Evolutionary conservation across 2,888 invertebrate genomes (phyloP).

Genomic region (Cephonodes hylas): DNA sequence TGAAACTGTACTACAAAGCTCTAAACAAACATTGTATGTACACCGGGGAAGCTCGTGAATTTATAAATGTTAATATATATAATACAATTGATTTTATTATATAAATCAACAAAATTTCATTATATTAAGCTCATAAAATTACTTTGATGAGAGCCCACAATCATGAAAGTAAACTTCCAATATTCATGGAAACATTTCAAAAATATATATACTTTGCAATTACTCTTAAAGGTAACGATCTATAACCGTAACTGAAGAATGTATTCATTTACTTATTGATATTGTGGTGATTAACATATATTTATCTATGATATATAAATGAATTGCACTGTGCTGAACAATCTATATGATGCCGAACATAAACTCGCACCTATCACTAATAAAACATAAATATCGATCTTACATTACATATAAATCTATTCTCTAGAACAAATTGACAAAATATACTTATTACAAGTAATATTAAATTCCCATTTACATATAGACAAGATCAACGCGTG

Average conservation of each 20-base stretch:
- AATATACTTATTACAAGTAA: constrained; percentile 61
- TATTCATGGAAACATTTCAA: constrained; percentile 1
- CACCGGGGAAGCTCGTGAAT: constrained; percentile 19
- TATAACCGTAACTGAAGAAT: constrained; percentile 1
- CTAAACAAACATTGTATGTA: constrained; percentile 19
- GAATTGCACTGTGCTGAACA: constrained; percentile 35
- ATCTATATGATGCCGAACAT: constrained; percentile 30
- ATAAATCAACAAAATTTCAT: constrained; percentile 7
- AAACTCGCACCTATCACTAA: constrained; percentile 27
- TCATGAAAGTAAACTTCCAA: neutral
- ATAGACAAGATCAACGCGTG: constrained; percentile 60
- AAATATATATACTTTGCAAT: neutral
- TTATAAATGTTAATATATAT: constrained; percentile 6
- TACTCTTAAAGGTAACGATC: neutral
- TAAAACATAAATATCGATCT: constrained; percentile 55
- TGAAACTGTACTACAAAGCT: constrained; percentile 14
- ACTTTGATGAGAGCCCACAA: neutral
- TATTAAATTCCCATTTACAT: constrained; percentile 58
- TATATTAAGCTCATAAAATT: constrained; percentile 3
- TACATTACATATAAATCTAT: constrained; percentile 46
- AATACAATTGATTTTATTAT: neutral
- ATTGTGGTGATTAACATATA: constrained; percentile 4
- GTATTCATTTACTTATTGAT: neutral
- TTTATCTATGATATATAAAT: constrained; percentile 12
- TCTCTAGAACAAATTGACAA: constrained; percentile 75